Evolutionary conservation across 2,113 vertebrate genomes (phyloP), one percentile per base, ranked within the genome.

Genomic region (Varanus salvator): DNA sequence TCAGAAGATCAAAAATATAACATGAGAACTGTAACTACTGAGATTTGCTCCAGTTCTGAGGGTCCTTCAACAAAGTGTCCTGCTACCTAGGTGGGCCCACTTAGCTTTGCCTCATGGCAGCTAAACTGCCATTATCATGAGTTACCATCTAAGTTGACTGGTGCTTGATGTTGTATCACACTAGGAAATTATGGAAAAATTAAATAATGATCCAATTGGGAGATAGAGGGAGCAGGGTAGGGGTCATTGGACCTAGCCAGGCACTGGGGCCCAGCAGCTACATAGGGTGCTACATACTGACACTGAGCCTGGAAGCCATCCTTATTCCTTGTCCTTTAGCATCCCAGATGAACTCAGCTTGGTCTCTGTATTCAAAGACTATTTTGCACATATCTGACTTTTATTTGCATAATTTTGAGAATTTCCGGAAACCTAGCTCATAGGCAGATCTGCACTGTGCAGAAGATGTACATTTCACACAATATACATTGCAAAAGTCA

Each of bases 341-440:
- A 80, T 5, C 50, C 9, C 78, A 80, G 78, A 7, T 57, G 9
- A 8, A 82, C 48, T 31, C 50, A 80, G 12, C 29, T 31, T 29
- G n/a, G 31, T 9, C 29, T n/a, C 31, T 57, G 29, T 60, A 8
- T 44, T 44, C 38, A 44, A 44, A 44, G 38, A 44, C 38, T 44
- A 44, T 44, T 44, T 44, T 44, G 38, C 38, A 44, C 38, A 44
- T 44, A 44, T 3, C 6, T 87, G 4, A 69, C 82, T 92, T 95
- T 93, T 90, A 93, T 84, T 93, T 91, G 87, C 0, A 71, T 17
- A 92, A 48, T 91, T 76, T 90, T 92, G 82, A 94, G 89, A 93
- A 57, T 91, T 48, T 92, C 57, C 90, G 76, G 66, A 8, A 80
- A 80, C 66, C 15, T n/a, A 86, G 87, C 87, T 90, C 84, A 89